A percentile compares a stretch with the other conserved stretches of the same genome.
phyloP scores from a whole-genome alignment of 1,140 invertebrate species.

The Dendrolimus punctatus region DNA sequence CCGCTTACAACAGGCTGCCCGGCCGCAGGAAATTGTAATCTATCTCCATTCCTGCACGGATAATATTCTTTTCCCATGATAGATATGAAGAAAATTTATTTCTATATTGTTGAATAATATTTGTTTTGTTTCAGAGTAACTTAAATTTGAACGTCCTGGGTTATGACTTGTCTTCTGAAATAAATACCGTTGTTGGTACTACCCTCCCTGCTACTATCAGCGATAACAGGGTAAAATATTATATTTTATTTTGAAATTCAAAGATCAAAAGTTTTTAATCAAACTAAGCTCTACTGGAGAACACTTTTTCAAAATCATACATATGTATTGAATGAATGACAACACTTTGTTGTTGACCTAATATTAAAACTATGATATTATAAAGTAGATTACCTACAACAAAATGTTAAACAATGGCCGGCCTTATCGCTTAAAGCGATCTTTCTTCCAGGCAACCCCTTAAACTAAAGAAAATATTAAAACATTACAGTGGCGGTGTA shows the following conservation, averaged over 20 bases:
- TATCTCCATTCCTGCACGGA: too few species aligned
- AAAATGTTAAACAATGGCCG: too few species aligned
- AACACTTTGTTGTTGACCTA: not conserved
- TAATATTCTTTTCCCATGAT: not conserved
- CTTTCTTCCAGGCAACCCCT: too few species aligned
- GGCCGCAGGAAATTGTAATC: too few species aligned
- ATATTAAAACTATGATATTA: too few species aligned
- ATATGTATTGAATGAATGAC: not conserved
- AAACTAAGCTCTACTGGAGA: too few species aligned
- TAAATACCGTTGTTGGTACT: constrained; percentile 9
- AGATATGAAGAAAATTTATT: constrained; percentile 4
- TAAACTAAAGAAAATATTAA: too few species aligned
- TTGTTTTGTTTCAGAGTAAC: constrained; percentile 9
- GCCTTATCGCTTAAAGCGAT: too few species aligned
- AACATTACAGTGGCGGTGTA: not conserved
- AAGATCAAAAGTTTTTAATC: too few species aligned
- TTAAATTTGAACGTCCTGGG: constrained; percentile 2
- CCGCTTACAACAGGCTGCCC: too few species aligned
- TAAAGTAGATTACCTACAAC: too few species aligned
- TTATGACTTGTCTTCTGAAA: constrained; percentile 1
- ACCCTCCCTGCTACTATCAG: constrained; percentile 4
- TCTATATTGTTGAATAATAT: not conserved
- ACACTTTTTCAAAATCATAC: too few species aligned
- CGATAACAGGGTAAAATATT: constrained; percentile 1
- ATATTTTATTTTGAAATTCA: not conserved